Conservation (phyloP, 2,888 invertebrate species). For the Abrostola triplasia region DNA sequence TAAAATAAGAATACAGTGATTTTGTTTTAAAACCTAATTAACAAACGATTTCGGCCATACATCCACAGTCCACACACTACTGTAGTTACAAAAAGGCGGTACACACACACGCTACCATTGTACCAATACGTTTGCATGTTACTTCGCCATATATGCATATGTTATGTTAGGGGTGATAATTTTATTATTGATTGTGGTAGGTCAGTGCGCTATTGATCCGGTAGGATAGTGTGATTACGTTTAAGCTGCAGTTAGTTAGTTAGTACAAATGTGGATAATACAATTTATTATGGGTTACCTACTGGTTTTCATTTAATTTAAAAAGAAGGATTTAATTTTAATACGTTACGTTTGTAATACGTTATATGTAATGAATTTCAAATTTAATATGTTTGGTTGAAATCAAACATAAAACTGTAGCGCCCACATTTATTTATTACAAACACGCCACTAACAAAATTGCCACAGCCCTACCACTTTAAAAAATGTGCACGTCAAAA, state of each 20-base stretch:
- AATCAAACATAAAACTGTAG: not conserved
- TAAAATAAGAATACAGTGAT: no score
- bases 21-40: no score
- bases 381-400: no score
- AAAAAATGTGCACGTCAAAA: conserved; percentile 20
- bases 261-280: no score
- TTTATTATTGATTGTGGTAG: conserved; percentile 68
- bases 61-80: not conserved
- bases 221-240: not conserved
- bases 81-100: conserved; percentile 3
- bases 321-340: no score
- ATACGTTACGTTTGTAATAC: no score
- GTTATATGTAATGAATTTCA: no score
- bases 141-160: conserved; percentile 56
- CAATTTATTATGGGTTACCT: no score
- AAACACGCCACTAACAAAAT: conserved; percentile 5
- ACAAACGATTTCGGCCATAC: not conserved
- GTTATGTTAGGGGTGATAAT: conserved; percentile 56
- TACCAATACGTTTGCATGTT: conserved; percentile 19
- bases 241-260: no score
- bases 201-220: conserved; percentile 64
- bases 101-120: conserved; percentile 14
- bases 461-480: conserved; percentile 1
- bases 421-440: not conserved
- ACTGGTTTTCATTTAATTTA: no score